A percentile compares a stretch with the other conserved stretches of the same genome.
Conservation (phyloP, 2,888 invertebrate genomes). For the Phaedon cochleariae region DNA sequence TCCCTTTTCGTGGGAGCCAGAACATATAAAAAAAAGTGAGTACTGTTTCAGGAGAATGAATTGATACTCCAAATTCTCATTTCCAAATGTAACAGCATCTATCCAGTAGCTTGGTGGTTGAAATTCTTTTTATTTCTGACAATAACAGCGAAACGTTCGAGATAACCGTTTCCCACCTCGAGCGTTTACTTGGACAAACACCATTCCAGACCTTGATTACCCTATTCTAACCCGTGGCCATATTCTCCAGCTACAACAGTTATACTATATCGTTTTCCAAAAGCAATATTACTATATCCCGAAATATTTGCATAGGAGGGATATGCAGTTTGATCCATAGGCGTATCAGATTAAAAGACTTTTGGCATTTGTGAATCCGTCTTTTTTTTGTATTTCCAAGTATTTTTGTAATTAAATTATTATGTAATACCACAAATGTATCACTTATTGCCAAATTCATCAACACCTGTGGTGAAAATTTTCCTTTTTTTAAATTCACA, state of each 20-base stretch:
- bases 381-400: too few relatives aligned
- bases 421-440: too few relatives aligned
- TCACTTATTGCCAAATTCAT: too few relatives aligned
- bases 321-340: constrained; percentile 16
- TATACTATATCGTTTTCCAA: constrained; percentile 29
- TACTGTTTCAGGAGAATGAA: too few relatives aligned
- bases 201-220: constrained; percentile 27
- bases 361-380: too few relatives aligned
- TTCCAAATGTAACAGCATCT: not conserved
- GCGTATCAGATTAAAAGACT: constrained; percentile 4
- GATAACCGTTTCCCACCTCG: constrained; percentile 6
- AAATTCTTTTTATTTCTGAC: not conserved
- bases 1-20: too few relatives aligned
- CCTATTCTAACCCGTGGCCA: constrained; percentile 21
- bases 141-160: not conserved
- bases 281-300: constrained; percentile 32
- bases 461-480: too few relatives aligned
- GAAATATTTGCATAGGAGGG: constrained; percentile 8
- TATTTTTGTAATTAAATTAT: too few relatives aligned
- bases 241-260: constrained; percentile 18
- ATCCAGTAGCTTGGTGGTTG: not conserved
- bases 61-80: not conserved
- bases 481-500: too few relatives aligned
- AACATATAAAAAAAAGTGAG: too few relatives aligned
- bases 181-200: constrained; percentile 25